These are phyloP conservation scores for Spisula subtruncata DNA, from an alignment of 2,888 invertebrate genomes.

Conservation along the genomic window DNA sequence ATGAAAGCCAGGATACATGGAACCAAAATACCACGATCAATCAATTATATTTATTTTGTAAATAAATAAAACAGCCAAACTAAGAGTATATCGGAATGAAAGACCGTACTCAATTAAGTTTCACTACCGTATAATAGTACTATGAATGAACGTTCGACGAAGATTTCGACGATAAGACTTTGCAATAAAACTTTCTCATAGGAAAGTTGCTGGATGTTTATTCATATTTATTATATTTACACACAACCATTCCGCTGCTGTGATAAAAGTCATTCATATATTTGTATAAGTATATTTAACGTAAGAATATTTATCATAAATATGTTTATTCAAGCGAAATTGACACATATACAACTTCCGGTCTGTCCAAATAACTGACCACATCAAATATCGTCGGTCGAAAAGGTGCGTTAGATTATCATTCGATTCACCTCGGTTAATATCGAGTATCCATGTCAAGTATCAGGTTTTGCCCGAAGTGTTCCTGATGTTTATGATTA, in stretches of 20 bases:
- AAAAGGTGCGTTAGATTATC: neutral
- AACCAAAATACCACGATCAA: neutral
- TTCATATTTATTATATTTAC: constrained; percentile 13
- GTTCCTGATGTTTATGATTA: neutral
- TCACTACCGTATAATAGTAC: neutral
- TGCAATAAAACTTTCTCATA: neutral
- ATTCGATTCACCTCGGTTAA: neutral
- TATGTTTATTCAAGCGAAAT: neutral
- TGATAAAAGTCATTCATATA: neutral
- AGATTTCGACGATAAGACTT: neutral
- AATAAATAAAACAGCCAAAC: neutral
- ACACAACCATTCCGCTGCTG: neutral
- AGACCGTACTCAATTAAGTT: neutral
- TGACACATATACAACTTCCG: constrained; percentile 13
- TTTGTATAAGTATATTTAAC: neutral
- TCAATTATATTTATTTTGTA: neutral
- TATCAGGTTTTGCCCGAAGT: neutral
- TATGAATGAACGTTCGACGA: neutral
- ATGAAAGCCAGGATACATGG: neutral
- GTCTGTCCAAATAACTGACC: neutral
- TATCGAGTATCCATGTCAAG: neutral
- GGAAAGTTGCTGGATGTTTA: neutral
- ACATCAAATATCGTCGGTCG: neutral
- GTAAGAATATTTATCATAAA: neutral
- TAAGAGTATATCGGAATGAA: neutral